Evolutionary conservation across 2,113 vertebrate genomes (phyloP), one percentile per base, ranked within the genome.

Genomic region (Coptodon bakossiorum): DNA sequence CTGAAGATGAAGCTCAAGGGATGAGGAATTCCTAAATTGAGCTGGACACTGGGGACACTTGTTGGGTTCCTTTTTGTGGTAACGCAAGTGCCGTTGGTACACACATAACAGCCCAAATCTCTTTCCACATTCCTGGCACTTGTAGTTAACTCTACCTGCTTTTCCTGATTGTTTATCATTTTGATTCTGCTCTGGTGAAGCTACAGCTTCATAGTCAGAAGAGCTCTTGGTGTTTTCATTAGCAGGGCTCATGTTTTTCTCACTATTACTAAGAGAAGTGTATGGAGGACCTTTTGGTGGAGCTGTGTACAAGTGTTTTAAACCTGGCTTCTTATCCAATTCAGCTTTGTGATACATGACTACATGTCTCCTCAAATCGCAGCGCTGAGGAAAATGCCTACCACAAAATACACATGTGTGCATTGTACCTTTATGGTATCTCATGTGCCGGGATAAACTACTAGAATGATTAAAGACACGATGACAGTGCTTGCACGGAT

Each of bases 371-470:
- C 94, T 95, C 54, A 97, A 90, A 90, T 96, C 96, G 92, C 96
- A 96, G 59, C 95, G 96, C 83, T 97, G 96, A 45, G 96, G 95
- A 91, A 97, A 97, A 83, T 93, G 95, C 88, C 94, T 94, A 56
- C 95, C 96, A 91, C 96, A 97, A 88, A 96, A 93, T 27, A 87
- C 79, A 91, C 96, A 97, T 19, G 92, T 94, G 84, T 96, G 96
- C 93, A 96, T 95, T 10, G 96, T 97, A 73, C 96, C 96, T 80
- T 97, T 97, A 86, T 97, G 97, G 90, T 96, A 96, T 73, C 96
- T 95, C 96, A 96, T 96, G 88, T 97, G 97, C 34, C 96, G 95
- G 27, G 96, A 97, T 52, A 97, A 94, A 93, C 97, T 97, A 88
- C 96, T 97, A 8, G 96, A 97, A 82, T 97, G 97, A 90, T 96